Conservation (phyloP, 2,113 vertebrate genomes). For the Coregonus clupeaformis region DNA sequence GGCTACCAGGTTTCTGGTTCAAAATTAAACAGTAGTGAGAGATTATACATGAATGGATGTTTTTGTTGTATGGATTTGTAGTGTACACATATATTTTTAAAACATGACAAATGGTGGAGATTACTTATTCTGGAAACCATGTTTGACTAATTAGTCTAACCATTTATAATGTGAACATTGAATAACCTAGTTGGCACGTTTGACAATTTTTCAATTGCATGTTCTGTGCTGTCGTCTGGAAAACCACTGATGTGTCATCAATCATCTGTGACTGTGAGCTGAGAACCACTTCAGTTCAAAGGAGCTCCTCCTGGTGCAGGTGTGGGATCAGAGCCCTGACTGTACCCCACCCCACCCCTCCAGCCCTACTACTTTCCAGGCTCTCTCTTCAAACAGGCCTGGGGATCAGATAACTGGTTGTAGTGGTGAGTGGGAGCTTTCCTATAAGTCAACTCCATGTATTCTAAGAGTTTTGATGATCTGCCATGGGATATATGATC, state of each 20-base stretch:
- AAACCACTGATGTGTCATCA: conserved; percentile 57
- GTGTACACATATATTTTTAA: too few relatives aligned
- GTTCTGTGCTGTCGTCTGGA: conserved; percentile 43
- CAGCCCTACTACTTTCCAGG: neutral
- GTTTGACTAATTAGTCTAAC: too few relatives aligned
- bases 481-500: neutral
- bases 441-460: neutral
- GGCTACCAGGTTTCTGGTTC: neutral
- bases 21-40: neutral
- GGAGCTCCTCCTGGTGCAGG: conserved; percentile 41
- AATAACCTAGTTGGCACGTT: neutral
- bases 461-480: neutral
- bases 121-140: too few relatives aligned
- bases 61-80: too few relatives aligned
- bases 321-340: conserved; percentile 50
- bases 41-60: too few relatives aligned
- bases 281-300: conserved; percentile 27
- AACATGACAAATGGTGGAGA: too few relatives aligned
- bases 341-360: conserved; percentile 17
- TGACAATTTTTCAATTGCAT: conserved; percentile 42
- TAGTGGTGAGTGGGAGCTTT: neutral
- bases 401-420: neutral
- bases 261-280: conserved; percentile 67
- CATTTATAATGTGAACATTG: too few relatives aligned
- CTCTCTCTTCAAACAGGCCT: neutral